Conservation (phyloP, 2,797 vertebrate species). For the Pseudochirops cupreus region DNA sequence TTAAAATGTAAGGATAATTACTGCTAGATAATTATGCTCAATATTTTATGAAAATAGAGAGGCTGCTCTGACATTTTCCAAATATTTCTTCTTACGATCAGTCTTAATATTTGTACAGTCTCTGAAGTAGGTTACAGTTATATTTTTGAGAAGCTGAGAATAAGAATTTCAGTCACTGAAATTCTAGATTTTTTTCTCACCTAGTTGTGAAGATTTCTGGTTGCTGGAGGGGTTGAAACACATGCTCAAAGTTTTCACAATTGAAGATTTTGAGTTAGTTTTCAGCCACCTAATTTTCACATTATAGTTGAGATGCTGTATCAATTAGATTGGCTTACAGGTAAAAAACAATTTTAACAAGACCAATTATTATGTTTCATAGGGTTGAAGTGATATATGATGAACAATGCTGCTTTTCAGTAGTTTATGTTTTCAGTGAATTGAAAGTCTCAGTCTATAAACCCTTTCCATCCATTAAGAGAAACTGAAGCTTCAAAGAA, state of each 20-base stretch:
- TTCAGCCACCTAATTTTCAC: conserved; percentile 69
- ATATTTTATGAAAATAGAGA: conserved; percentile 46
- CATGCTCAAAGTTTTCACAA: conserved; percentile 62
- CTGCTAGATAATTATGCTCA: neutral
- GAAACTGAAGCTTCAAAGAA: conserved; percentile 54
- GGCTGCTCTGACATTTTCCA: neutral
- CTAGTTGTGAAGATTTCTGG: conserved; percentile 20
- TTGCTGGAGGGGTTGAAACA: neutral
- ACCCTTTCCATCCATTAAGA: conserved; percentile 16
- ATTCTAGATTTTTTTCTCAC: conserved; percentile 26
- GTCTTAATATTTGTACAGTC: conserved; percentile 46
- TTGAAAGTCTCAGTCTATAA: conserved; percentile 60
- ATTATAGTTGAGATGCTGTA: conserved; percentile 73
- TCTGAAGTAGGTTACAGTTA: neutral
- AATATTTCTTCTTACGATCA: conserved; percentile 12
- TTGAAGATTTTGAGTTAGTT: conserved; percentile 72
- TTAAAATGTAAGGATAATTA: conserved; percentile 40
- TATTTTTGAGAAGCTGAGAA: neutral
- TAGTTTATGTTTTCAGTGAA: conserved; percentile 73
- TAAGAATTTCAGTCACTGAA: conserved; percentile 56
- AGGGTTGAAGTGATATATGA: conserved; percentile 76
- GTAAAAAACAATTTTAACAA: conserved; percentile 74
- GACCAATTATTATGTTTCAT: conserved; percentile 79
- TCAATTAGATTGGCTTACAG: conserved; percentile 78
- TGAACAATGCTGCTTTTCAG: conserved; percentile 75